Evolutionary conservation across 53 echinoderm and acorn worm species (phyloP), one percentile per base, ranked within the genome.

Genomic region (Pentamera pediparva): DNA sequence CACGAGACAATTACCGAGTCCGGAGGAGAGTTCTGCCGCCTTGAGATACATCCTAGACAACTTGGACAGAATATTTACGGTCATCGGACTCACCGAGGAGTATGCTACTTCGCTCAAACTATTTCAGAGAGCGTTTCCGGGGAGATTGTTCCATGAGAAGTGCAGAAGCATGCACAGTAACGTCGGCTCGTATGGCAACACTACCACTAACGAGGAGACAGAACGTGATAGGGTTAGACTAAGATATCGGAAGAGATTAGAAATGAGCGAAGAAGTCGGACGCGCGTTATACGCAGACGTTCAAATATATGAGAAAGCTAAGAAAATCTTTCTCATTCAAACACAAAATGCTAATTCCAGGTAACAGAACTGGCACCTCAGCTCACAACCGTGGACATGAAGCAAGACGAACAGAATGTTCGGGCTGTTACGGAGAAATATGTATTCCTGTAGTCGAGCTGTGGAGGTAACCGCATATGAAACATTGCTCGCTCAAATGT

Each of bases 221-320:
- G 54, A 0, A 26, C 28, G 32, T 27, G 41, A 24, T 21, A 43
- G 45, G 15, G 30, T 67, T 29, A 19, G 31, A 25, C 38, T 43
- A 29, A 45, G 45, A 43, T 41, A 39, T 1, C 40, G 29, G n/a
- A 24, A 3, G 4, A 22, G 38, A 47, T 67, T 67, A 26, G 27
- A 24, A 27, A 45, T 45, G 45, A 67, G 45, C 45, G 29, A 43
- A 6, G 67, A 41, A 22, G 45, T 67, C 29, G 45, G 37, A 43
- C 24, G 29, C 22, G 40, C 41, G 26, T 28, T 67, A 13, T 39
- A 67, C 18, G 67, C 40, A 39, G 67, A 67, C 45, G 39, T 67
- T 47, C 40, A 43, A 31, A 26, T 67, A 10, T 67, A 67, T 18
- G 67, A 67, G 30, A 67, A 67, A 43, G 67, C 67, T 10, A 43